These are phyloP conservation scores for Mormyrops attenuatus DNA, from an alignment of 2,797 vertebrate species.

Conservation along the genomic window DNA sequence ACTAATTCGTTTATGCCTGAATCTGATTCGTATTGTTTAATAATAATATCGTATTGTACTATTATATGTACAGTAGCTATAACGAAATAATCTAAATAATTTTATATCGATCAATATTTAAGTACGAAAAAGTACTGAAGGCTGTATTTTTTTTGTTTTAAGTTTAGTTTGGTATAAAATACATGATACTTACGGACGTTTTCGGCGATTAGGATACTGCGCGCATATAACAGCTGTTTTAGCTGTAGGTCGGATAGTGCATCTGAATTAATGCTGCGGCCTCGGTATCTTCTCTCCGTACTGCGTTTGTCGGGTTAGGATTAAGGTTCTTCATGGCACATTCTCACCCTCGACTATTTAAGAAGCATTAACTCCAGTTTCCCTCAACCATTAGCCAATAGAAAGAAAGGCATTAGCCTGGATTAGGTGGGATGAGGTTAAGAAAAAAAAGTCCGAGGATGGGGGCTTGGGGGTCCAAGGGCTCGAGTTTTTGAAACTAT, in stretches of 20 bases:
- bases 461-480: slow-evolving; percentile 42
- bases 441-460: slow-evolving; percentile 39
- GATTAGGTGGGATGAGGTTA: slow-evolving; percentile 69
- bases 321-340: slow-evolving; percentile 49
- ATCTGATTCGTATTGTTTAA: background rate
- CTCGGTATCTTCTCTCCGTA: slow-evolving; percentile 26
- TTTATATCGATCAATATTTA: background rate
- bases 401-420: slow-evolving; percentile 70
- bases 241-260: background rate
- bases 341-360: slow-evolving; percentile 67
- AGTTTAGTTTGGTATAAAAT: background rate
- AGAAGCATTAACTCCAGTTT: slow-evolving; percentile 69
- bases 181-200: background rate
- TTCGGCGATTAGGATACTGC: background rate
- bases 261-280: slow-evolving; percentile 17
- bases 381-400: slow-evolving; percentile 70
- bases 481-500: slow-evolving; percentile 75
- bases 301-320: slow-evolving; percentile 39
- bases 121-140: background rate
- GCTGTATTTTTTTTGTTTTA: background rate
- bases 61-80: background rate
- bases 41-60: background rate
- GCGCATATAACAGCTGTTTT: background rate
- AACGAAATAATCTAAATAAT: background rate
- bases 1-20: background rate